phyloP scores from a whole-genome alignment of 64 coral and sea anemone species.

The Montipora foliosa region DNA sequence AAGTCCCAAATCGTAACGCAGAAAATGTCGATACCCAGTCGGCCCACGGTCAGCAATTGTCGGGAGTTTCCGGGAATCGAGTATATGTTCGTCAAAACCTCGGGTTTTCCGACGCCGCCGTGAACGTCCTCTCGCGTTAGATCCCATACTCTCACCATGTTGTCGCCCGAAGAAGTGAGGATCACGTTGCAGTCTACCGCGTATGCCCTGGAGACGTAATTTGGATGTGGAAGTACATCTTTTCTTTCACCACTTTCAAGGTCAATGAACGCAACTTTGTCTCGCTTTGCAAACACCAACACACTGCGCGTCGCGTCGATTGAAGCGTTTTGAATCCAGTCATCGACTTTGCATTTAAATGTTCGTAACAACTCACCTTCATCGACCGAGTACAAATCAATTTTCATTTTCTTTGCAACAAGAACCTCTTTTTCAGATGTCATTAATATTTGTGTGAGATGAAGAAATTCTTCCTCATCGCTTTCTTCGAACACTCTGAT shows the following conservation, averaged over 20 bases:
- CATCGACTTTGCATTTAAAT: slow-evolving; percentile 74
- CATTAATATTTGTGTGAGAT: slow-evolving; percentile 87
- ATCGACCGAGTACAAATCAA: slow-evolving; percentile 75
- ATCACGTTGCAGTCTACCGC: slow-evolving; percentile 54
- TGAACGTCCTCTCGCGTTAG: slow-evolving; percentile 73
- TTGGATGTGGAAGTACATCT: slow-evolving; percentile 71
- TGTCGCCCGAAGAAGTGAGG: slow-evolving; percentile 85
- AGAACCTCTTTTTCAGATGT: slow-evolving; percentile 69
- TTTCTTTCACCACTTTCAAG: slow-evolving; percentile 68
- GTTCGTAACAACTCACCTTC: slow-evolving; percentile 58
- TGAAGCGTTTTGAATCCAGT: slow-evolving; percentile 80
- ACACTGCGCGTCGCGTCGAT: slow-evolving; percentile 25
- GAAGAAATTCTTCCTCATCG: slow-evolving; percentile 86
- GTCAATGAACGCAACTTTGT: slow-evolving; percentile 69
- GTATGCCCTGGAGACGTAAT: slow-evolving; percentile 73
- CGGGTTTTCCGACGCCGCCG: slow-evolving; percentile 48
- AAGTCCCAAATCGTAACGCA: slow-evolving; percentile 86
- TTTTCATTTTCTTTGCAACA: slow-evolving; percentile 87
- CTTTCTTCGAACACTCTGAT: slow-evolving; percentile 72
- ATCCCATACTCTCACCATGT: slow-evolving; percentile 84
- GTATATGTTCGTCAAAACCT: slow-evolving; percentile 76
- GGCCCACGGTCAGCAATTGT: slow-evolving; percentile 82
- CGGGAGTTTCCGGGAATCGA: slow-evolving; percentile 66
- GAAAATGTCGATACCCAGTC: slow-evolving; percentile 77
- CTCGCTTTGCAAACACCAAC: slow-evolving; percentile 84